Evolutionary conservation across 2,113 vertebrate species (phyloP), one percentile per base, ranked within the genome.

Genomic region (Tautogolabrus adspersus): DNA sequence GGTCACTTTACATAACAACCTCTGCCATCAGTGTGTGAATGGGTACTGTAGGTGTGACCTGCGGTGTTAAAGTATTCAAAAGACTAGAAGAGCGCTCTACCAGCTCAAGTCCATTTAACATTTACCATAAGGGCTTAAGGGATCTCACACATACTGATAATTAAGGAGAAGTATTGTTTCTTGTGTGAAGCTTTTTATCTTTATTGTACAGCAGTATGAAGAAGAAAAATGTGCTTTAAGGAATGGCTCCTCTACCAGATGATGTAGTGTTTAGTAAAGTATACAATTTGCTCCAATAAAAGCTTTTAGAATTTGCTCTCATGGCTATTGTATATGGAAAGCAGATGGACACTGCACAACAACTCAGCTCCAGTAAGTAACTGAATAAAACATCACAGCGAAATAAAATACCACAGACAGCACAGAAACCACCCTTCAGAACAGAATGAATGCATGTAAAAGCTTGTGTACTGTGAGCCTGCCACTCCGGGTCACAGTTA

Each of bases 231-330:
- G 8, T 66, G 40, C 81, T 71, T 81, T 64, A 40, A 71, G 19
- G 12, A 83, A 34, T 30, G 40, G 40, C 44, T 19, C 54, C 30
- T 19, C 1, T 49, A 21, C 9, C 22, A 46, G 22, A 42, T 54
- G 56, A 78, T 69, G 18, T 15, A 7, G 51, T 34, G 47, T 72
- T 69, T 11, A 72, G 34, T 58, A 10, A 64, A 69, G 46, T 44
- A 62, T 56, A 38, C 49, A 66, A 22, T 75, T 66, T 78, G 60
- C 10, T 13, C 76, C 66, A 55, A 83, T 83, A 64, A 80, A 85
- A 79, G 76, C 55, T 69, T 75, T 80, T 66, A 74, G 61, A 70
- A 37, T 79, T 54, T 49, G n/a, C 19, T 78, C 59, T 80, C 59
- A 23, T 2, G 37, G 66, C 56, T 11, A 11, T 58, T 75, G 42